These are phyloP conservation scores for Gobius niger DNA, from an alignment of 2,113 vertebrate genomes.

Conservation along the genomic window DNA sequence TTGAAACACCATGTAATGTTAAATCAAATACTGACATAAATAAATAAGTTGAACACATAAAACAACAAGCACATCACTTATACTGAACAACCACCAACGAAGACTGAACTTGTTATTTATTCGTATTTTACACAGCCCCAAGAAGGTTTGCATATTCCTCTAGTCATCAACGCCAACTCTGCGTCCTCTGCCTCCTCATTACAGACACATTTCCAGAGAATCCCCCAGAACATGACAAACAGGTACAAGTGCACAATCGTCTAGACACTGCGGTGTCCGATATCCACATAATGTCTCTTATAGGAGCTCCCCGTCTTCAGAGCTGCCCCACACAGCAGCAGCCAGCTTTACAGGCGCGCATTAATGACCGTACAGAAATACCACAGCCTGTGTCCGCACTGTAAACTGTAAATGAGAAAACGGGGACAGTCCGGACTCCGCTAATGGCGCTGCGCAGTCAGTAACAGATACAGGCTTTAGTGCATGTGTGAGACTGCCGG, in stretches of 20 bases:
- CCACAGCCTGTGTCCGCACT: slow-evolving; percentile 50
- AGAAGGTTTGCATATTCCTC: no score
- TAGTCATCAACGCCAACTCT: no score
- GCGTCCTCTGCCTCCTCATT: not conserved
- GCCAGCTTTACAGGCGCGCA: slow-evolving; percentile 54
- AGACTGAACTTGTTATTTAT: no score
- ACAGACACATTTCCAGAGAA: slow-evolving; percentile 7
- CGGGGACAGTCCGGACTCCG: slow-evolving; percentile 28
- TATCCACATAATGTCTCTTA: slow-evolving; percentile 62
- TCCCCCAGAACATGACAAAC: not conserved
- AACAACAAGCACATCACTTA: no score
- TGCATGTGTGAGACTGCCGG: slow-evolving; percentile 23
- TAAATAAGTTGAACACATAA: no score
- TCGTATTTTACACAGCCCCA: no score
- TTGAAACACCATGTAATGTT: no score
- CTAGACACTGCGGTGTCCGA: slow-evolving; percentile 65
- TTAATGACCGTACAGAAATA: slow-evolving; percentile 58
- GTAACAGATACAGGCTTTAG: slow-evolving; percentile 26
- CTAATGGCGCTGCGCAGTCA: slow-evolving; percentile 43
- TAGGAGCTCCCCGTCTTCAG: slow-evolving; percentile 50
- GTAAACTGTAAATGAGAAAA: slow-evolving; percentile 65
- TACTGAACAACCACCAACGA: no score
- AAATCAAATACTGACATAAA: no score
- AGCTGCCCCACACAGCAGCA: slow-evolving; percentile 55
- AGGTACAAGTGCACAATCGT: slow-evolving; percentile 30